Evolutionary conservation across 2,113 vertebrate genomes (phyloP), one percentile per base, ranked within the genome.

Genomic region (Garra rufa): DNA sequence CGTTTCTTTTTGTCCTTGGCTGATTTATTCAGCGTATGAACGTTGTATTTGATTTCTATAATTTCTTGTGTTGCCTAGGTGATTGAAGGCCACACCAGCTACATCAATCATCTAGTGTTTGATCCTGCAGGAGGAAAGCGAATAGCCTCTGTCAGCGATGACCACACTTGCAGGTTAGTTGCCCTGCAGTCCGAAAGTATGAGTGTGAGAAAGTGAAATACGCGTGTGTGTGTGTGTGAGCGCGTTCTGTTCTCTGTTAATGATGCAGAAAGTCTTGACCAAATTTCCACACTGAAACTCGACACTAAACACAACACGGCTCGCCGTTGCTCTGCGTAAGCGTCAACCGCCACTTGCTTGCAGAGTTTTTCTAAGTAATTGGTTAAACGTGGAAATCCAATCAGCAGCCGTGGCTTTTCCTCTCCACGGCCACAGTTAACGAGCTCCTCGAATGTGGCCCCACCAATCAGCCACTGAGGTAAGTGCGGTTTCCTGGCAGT

Each of bases 161-260:
- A 99, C 91, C 97, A 98, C 94, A 98, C 98, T 88, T 99, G 98
- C 95, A 98, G 98, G 98, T 99, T 94, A 82, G 94, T 89, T 75
- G 87, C 14, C 9, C 84, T 90, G 90, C 85, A 67, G 84, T 84
- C 83, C 52, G n/a, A 48, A 30, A 63, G 78, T 44, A 41, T 79
- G 65, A 63, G 70, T 78, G 71, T 83, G 69, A 34, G 80, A 44
- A 76, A 59, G 80, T 13, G 19, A 57, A 81, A 24, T 75, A 71
- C 73, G 65, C 70, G 76, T 61, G 67, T 81, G 65, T 14, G 86
- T 55, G 69, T 46, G 52, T 84, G 86, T 90, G 89, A 89, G 91
- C 92, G 87, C 89, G 89, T 89, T 91, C 93, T 94, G 92, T 95
- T 94, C 92, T 93, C 86, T 92, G 91, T 91, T 94, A 95, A 93